Conservation (phyloP, 2,888 invertebrate species). For the Drosophila prostipennis region DNA sequence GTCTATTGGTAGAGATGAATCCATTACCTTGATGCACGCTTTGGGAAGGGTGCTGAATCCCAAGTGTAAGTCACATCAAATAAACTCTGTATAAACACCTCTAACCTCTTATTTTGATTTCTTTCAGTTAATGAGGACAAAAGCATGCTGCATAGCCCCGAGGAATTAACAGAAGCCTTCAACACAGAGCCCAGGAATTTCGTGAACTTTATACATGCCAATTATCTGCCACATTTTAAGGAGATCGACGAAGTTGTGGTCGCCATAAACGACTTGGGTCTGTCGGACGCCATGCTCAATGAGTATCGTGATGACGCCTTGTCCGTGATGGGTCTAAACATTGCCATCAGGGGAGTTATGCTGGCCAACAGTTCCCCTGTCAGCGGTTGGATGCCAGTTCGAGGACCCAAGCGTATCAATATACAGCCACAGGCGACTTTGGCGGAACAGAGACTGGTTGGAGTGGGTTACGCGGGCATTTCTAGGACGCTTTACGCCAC, state of each 20-base stretch:
- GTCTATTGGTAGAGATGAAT: constrained; percentile 88
- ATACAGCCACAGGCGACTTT: constrained; percentile 23
- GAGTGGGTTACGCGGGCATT: constrained; percentile 43
- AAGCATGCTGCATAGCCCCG: constrained; percentile 87
- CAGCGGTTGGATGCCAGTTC: constrained; percentile 90
- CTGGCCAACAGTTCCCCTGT: constrained; percentile 88
- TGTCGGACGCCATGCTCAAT: constrained; percentile 88
- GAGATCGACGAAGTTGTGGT: constrained; percentile 87
- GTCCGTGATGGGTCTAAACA: constrained; percentile 86
- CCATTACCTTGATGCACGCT: constrained; percentile 90
- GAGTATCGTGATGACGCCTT: constrained; percentile 86
- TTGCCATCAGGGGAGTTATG: constrained; percentile 89
- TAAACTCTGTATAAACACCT: too few species aligned
- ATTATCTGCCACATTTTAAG: constrained; percentile 90
- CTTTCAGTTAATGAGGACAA: constrained; percentile 65
- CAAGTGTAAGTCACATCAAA: constrained; percentile 86
- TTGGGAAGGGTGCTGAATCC: constrained; percentile 91
- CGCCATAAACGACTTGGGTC: constrained; percentile 89
- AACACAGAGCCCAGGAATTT: constrained; percentile 88
- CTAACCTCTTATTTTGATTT: neutral
- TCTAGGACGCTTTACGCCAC: constrained; percentile 58
- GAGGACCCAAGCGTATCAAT: constrained; percentile 83
- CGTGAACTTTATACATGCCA: constrained; percentile 89
- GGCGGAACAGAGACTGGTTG: constrained; percentile 54
- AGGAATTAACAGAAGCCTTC: constrained; percentile 88